Evolutionary conservation across 2,888 invertebrate genomes (phyloP).

Genomic region (Epinotia brunnichana): DNA sequence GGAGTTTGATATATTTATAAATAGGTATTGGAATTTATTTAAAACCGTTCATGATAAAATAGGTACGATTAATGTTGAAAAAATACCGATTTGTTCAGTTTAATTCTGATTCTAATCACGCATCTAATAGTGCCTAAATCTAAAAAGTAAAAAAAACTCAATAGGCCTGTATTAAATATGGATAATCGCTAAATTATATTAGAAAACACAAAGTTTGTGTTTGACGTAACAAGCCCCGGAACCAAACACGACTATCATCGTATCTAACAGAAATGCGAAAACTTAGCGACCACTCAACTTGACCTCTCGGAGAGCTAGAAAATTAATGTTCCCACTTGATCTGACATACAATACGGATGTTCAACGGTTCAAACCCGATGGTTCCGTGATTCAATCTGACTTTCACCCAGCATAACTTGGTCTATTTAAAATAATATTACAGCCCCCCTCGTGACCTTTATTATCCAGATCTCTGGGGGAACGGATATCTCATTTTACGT

Average conservation of each 20-base stretch:
- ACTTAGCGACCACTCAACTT: constrained; percentile 28
- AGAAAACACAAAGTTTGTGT: constrained; percentile 7
- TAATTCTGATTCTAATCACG: too few species aligned
- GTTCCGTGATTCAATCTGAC: constrained; percentile 33
- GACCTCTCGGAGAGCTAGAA: constrained; percentile 21
- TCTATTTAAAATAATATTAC: constrained; percentile 34
- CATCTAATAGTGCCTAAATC: too few species aligned
- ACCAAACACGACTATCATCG: constrained; percentile 34
- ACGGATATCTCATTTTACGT: constrained; percentile 18
- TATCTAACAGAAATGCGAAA: constrained; percentile 36
- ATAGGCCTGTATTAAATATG: too few species aligned
- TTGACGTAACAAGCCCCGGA: constrained; percentile 16
- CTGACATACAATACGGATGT: constrained; percentile 30
- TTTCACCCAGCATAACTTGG: constrained; percentile 29
- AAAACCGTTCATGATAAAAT: too few species aligned
- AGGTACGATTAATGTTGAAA: too few species aligned
- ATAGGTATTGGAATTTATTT: too few species aligned
- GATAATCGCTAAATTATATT: neutral
- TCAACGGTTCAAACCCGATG: constrained; percentile 29
- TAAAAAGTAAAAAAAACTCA: too few species aligned
- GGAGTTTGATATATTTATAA: too few species aligned
- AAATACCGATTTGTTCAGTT: too few species aligned
- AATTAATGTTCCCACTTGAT: constrained; percentile 35
- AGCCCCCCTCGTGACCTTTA: constrained; percentile 11
- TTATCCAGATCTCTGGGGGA: constrained; percentile 6